Base-by-base conservation (phyloP, 2,888 invertebrate species). In the Epistrophella euchroma region DNA sequence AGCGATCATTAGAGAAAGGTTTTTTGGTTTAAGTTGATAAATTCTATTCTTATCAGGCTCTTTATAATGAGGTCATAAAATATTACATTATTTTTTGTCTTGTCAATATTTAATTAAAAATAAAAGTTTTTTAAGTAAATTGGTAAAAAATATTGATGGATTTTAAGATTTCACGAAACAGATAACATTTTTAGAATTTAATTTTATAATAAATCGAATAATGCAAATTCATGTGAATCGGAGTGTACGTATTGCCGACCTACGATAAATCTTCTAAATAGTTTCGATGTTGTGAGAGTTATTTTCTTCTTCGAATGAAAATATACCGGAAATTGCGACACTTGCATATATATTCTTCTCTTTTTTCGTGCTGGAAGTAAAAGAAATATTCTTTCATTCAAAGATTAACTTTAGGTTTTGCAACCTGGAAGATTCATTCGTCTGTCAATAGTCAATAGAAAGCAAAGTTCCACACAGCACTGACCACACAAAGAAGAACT, bases 271-370 rank as follows among this genome's bases (percentile, higher is more conserved):
- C 5, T 9, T n/a, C 15, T 4, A n/a, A 62, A 62, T 62, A 62
- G 22, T 40, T 40, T 15, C 15, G 6, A 7, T 58, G 35, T 32
- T 55, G 7, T 1, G 13, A n/a, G 13, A 35, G 5, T 56, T 32
- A 56, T 32, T 35, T 35, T 4, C 9, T 43, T 10, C 25, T 62
- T 60, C 13, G 2, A 62, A 25, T 62, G 15, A 25, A 62, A 62
- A 43, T n/a, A 43, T 5, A n/a, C 25, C 25, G 43, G 62, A 62
- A 62, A 43, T 43, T 25, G 43, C n/a, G 15, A 25, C n/a, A 62
- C 43, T 62, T 62, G 40, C n/a, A 13, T 11, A 25, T 37, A 35
- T 19, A 4, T 4, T 15, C 0, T 56, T 6, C 10, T 11, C 32
- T 17, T 32, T n/a, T 17, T 55, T 55, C 10, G 3, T 55, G 11